Base-by-base conservation (phyloP, 1,140 invertebrate genomes). In the Oncopodura yosiiana region DNA sequence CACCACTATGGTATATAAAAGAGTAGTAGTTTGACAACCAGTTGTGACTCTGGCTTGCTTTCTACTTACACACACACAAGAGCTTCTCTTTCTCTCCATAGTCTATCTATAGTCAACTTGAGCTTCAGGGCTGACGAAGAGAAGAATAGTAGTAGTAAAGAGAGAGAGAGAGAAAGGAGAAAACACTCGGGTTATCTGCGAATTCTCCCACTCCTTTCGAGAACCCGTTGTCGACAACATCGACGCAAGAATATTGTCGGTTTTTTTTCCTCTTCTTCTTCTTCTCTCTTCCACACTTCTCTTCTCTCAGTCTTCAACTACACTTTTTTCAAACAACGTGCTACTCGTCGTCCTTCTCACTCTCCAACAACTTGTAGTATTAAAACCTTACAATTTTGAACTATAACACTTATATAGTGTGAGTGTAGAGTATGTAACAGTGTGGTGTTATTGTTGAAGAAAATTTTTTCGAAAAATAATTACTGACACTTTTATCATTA, bases 161-260 rank as follows among this genome's bases (percentile, higher is more conserved):
- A 39, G n/a, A 27, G n/a, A 29, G 27, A 46, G 27, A 46, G 16
- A 46, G 44, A 23, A 32, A 29, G 44, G 16, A 21, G 24, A 18
- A 36, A 18, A 16, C 12, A 19, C 14, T 24, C 27, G 32, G 45
- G 32, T 18, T 49, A 29, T 27, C 43, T 45, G n/a, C 3, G 30
- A 49, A 26, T 38, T 37, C 36, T 36, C 46, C 36, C 46, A 49
- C 32, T 49, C 46, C 46, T 34, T 23, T 27, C 46, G 34, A 37
- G 46, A 23, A 37, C 34, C n/a, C n/a, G n/a, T n/a, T n/a, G 30
- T 34, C 30, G 30, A 34, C 8, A 34, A 8, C 14, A 8, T 34
- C 30, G 30, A 8, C 14, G 8, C n/a, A n/a, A n/a, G n/a, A n/a
- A n/a, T n/a, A n/a, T n/a, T n/a, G n/a, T n/a, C n/a, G n/a, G n/a